A percentile compares a stretch with the other conserved stretches of the same genome.
Conservation (phyloP, 2,113 vertebrate genomes). For the Vimba vimba region DNA sequence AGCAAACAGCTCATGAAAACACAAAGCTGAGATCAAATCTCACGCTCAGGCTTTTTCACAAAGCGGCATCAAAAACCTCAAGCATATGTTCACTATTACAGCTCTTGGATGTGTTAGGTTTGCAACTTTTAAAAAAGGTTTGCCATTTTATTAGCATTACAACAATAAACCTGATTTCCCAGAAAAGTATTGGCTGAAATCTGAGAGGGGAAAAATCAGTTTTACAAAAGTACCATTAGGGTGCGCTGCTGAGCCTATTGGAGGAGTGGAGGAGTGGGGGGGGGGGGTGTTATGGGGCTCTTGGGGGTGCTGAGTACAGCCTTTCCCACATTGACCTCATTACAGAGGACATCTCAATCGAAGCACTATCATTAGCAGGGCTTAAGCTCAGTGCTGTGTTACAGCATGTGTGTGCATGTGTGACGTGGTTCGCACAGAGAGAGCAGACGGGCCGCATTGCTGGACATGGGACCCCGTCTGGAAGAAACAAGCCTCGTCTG, state of each 20-base stretch:
- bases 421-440: neutral
- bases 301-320: slow-evolving; percentile 33
- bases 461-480: slow-evolving; percentile 27
- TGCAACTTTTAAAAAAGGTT: slow-evolving; percentile 19
- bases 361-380: slow-evolving; percentile 50
- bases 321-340: slow-evolving; percentile 50
- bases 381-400: slow-evolving; percentile 46
- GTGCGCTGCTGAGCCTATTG: slow-evolving; percentile 32
- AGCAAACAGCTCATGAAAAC: slow-evolving; percentile 36
- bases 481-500: neutral
- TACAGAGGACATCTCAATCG: slow-evolving; percentile 47
- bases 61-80: slow-evolving; percentile 20
- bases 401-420: slow-evolving; percentile 20
- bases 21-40: slow-evolving; percentile 12
- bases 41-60: neutral
- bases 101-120: slow-evolving; percentile 35
- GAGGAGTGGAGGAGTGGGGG: too few relatives aligned
- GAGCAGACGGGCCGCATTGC: neutral
- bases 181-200: slow-evolving; percentile 36
- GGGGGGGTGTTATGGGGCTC: neutral
- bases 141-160: slow-evolving; percentile 37
- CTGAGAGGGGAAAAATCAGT: neutral
- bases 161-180: slow-evolving; percentile 44
- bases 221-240: slow-evolving; percentile 44
- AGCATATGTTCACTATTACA: slow-evolving; percentile 3